phyloP scores from a whole-genome alignment of 2,113 vertebrate species.

The Caranx ignobilis region DNA sequence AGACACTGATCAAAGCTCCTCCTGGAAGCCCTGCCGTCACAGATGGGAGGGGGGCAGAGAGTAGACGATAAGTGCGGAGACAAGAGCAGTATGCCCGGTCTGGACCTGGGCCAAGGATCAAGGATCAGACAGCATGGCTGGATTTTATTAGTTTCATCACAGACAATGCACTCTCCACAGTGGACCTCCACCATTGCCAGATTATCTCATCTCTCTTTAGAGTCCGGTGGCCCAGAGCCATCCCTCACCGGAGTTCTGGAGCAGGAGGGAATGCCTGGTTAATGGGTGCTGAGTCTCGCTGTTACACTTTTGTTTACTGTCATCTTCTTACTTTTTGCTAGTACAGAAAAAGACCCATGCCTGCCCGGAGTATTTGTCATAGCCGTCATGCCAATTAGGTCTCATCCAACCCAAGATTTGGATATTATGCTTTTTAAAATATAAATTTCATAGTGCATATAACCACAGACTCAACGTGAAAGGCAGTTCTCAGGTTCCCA shows the following conservation, averaged over 20 bases:
- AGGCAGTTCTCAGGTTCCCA: slow-evolving; percentile 10
- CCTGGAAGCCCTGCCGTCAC: slow-evolving; percentile 76
- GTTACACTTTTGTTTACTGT: slow-evolving; percentile 22
- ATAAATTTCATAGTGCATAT: slow-evolving; percentile 12
- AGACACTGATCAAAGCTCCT: slow-evolving; percentile 80
- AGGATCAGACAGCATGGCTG: slow-evolving; percentile 75
- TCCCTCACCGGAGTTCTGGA: slow-evolving; percentile 58
- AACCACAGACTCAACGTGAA: slow-evolving; percentile 26
- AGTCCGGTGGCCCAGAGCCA: slow-evolving; percentile 63
- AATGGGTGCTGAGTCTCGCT: slow-evolving; percentile 41
- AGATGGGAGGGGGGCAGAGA: slow-evolving; percentile 63
- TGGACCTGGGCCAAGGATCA: slow-evolving; percentile 76
- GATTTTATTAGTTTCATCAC: slow-evolving; percentile 79
- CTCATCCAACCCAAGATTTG: neutral
- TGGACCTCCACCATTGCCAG: slow-evolving; percentile 72
- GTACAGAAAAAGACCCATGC: neutral
- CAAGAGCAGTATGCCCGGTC: slow-evolving; percentile 73
- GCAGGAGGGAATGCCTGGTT: slow-evolving; percentile 52
- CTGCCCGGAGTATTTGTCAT: neutral
- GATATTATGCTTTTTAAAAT: slow-evolving; percentile 5
- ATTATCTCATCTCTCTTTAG: slow-evolving; percentile 77
- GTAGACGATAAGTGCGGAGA: slow-evolving; percentile 74
- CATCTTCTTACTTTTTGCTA: slow-evolving; percentile 12
- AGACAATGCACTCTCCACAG: slow-evolving; percentile 77
- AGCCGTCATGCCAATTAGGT: slow-evolving; percentile 6